phyloP scores from a whole-genome alignment of 1,140 invertebrate species.

The Temnothorax longispinosus region DNA sequence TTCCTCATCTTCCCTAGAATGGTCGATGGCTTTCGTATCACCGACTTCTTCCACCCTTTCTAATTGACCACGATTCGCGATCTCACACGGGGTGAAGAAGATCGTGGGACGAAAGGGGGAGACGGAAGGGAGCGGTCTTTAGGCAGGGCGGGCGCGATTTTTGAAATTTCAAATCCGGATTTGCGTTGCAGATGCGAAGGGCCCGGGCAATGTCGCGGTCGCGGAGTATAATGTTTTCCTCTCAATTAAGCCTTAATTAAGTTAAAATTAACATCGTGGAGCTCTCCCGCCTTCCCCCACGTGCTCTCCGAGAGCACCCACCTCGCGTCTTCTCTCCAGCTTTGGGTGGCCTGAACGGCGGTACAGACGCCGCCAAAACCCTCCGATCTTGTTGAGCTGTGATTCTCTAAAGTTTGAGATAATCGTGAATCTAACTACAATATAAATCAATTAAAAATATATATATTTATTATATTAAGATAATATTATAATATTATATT shows the following conservation, averaged over 20 bases:
- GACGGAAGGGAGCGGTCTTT: constrained; percentile 43
- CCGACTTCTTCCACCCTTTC: constrained; percentile 76
- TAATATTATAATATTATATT: too few species aligned
- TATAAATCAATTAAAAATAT: not conserved
- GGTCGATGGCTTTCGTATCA: constrained; percentile 38
- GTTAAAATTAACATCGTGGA: constrained; percentile 87
- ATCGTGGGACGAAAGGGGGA: not conserved
- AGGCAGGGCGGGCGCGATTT: constrained; percentile 75
- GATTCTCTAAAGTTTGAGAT: not conserved
- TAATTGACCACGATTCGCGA: constrained; percentile 85
- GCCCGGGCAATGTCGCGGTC: constrained; percentile 83
- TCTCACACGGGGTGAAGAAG: constrained; percentile 62
- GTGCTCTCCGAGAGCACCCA: constrained; percentile 77
- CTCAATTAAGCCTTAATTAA: constrained; percentile 87
- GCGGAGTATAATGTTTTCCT: constrained; percentile 86
- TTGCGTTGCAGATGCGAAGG: constrained; percentile 85
- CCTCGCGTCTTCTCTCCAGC: constrained; percentile 80
- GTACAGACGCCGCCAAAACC: constrained; percentile 81
- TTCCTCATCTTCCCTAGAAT: constrained; percentile 23
- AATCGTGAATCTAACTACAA: not conserved
- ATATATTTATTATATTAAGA: not conserved
- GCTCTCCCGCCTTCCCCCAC: constrained; percentile 79
- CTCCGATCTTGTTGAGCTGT: not conserved
- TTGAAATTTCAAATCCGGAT: constrained; percentile 84
- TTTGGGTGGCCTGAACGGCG: constrained; percentile 83